Conservation (phyloP, 2,113 vertebrate genomes). For the Indicator maculatus region DNA sequence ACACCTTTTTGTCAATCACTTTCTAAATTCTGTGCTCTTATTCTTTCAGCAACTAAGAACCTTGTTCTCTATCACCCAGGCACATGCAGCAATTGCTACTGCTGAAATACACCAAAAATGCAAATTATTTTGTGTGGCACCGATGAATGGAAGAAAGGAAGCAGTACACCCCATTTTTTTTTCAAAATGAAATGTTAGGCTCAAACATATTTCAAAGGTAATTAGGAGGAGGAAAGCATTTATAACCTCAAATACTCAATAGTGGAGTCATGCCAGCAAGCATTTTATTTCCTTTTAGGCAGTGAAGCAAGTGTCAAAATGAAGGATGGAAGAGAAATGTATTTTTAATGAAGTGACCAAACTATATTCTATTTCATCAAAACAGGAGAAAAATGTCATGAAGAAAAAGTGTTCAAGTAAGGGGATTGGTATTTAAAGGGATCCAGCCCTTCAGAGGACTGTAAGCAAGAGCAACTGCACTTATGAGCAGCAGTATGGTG, state of each 20-base stretch:
- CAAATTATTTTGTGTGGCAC: neutral
- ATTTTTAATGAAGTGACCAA: conserved; percentile 58
- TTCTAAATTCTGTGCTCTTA: neutral
- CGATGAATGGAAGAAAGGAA: conserved; percentile 12
- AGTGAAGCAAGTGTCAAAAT: conserved; percentile 36
- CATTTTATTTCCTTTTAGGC: conserved; percentile 45
- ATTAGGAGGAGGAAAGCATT: neutral
- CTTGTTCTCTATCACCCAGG: neutral
- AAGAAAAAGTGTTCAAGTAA: conserved; percentile 71
- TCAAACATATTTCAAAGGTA: conserved; percentile 30
- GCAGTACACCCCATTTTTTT: accelerated
- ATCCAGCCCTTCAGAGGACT: conserved; percentile 37
- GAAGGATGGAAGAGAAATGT: conserved; percentile 33
- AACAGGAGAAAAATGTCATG: conserved; percentile 65
- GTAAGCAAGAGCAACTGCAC: neutral
- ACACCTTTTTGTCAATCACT: neutral
- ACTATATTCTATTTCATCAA: conserved; percentile 63
- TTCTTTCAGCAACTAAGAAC: neutral
- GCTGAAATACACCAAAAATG: neutral
- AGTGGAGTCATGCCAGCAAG: conserved; percentile 21
- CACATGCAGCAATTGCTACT: neutral
- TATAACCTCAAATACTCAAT: neutral
- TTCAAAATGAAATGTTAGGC: neutral
- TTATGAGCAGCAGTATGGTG: neutral
- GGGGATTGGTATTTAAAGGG: conserved; percentile 64